These are phyloP conservation scores for Thomomys bottae DNA, from an alignment of 2,113 vertebrate species.

Conservation along the genomic window DNA sequence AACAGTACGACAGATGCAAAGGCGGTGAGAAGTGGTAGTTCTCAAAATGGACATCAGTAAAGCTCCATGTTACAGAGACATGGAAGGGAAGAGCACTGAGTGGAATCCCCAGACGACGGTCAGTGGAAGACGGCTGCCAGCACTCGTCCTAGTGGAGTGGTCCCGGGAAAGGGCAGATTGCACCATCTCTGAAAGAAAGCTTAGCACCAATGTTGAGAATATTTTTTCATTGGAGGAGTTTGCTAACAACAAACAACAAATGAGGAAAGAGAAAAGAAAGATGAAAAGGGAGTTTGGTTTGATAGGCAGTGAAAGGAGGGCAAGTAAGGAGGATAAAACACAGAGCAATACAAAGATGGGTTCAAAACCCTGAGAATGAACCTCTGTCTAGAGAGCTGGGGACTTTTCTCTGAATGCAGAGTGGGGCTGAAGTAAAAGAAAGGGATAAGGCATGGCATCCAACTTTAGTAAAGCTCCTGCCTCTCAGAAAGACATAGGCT, in stretches of 20 bases:
- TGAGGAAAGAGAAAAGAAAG: background rate
- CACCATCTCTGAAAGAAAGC: background rate
- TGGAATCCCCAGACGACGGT: background rate
- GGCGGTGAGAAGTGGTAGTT: background rate
- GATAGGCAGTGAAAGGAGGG: no score
- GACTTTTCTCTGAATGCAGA: background rate
- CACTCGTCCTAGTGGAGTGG: background rate
- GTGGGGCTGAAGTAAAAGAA: background rate
- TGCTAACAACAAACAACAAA: background rate
- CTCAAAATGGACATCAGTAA: background rate
- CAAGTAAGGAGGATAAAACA: background rate
- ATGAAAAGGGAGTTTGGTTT: rapidly evolving
- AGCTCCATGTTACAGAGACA: background rate
- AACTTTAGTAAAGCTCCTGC: rapidly evolving
- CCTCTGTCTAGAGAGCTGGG: background rate
- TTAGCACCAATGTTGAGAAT: background rate
- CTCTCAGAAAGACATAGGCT: background rate
- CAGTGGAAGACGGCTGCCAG: background rate
- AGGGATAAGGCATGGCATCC: background rate
- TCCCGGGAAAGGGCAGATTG: background rate
- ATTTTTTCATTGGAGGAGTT: background rate
- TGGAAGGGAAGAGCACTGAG: background rate
- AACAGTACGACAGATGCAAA: background rate
- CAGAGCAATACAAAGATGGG: background rate
- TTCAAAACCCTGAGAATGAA: background rate